Evolutionary conservation across 2,888 invertebrate species (phyloP), one percentile per base, ranked within the genome.

Genomic region (Lymantria monacha): DNA sequence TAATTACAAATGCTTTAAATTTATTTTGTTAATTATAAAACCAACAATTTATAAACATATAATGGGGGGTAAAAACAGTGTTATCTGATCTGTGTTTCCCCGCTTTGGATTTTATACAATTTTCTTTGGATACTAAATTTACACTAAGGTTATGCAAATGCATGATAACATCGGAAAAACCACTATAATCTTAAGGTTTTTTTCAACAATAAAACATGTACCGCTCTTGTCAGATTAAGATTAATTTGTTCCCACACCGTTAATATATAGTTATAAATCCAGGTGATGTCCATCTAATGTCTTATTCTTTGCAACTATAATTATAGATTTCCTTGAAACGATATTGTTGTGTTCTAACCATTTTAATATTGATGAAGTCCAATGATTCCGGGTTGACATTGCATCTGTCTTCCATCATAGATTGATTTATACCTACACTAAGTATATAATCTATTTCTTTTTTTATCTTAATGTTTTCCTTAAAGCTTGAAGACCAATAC

Each of bases 171-270:
- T 67, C 48, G 76, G 78, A 74, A 83, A 82, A 79, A 64, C 74
- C 79, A 65, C 67, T 68, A 70, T 63, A 49, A 63, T 65, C 65
- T 67, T 63, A 60, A 63, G 62, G 62, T 67, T 59, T 65, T 22
- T 22, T n/a, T 63, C 61, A 74, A 80, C 74, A 81, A 83, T 79
- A 70, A 54, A 67, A 62, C 61, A 54, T 59, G 60, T 44, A 51
- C 49, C 56, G 70, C 63, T 76, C 79, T 79, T 87, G 85, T 83
- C 82, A 76, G 63, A 70, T 57, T 30, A 59, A 81, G 85, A 85
- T 87, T 85, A 85, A 85, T 86, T 75, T 46, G 68, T 85, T 87
- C 87, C 79, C 86, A 88, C 81, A 80, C 65, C 2, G n/a, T 54
- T 36, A 56, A 48, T 62, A 49, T 22, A 22, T 55, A 59, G 42